Conservation (phyloP, 1,140 invertebrate genomes). For the Platorchestia sp. region DNA sequence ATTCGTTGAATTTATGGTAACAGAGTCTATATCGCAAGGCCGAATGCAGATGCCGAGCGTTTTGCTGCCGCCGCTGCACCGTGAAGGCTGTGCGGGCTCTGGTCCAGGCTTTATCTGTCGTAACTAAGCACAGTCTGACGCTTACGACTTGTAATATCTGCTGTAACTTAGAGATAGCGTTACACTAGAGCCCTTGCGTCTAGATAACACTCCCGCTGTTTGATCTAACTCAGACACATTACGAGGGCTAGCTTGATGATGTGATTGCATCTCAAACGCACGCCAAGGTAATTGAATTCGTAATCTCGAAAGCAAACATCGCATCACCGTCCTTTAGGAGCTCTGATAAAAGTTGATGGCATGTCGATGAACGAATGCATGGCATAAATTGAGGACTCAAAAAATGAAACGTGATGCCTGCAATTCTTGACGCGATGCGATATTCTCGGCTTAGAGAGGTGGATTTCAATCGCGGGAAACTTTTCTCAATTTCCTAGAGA, state of each 20-base stretch:
- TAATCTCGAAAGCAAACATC: not conserved
- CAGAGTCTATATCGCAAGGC: not conserved
- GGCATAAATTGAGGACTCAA: not conserved
- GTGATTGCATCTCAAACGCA: not conserved
- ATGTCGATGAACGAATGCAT: not conserved
- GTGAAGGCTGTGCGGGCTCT: not conserved
- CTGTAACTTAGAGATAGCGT: conserved; percentile 45
- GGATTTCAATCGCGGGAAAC: not conserved
- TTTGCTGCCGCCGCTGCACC: not conserved
- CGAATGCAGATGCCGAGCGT: not conserved
- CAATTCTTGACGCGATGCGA: not conserved
- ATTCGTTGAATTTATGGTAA: not conserved
- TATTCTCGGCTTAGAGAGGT: not conserved
- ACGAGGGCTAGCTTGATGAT: conserved; percentile 6
- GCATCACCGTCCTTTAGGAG: not conserved
- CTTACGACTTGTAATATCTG: conserved; percentile 42
- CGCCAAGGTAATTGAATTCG: not conserved
- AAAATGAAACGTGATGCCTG: not conserved
- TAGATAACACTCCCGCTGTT: conserved; percentile 11
- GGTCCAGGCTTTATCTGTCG: conserved; percentile 13
- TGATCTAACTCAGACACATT: not conserved
- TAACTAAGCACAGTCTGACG: conserved; percentile 22
- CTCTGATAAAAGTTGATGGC: not conserved
- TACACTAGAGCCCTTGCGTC: not conserved
- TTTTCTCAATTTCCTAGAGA: not conserved